phyloP scores from a whole-genome alignment of 2,888 invertebrate genomes.

The Timema cristinae region DNA sequence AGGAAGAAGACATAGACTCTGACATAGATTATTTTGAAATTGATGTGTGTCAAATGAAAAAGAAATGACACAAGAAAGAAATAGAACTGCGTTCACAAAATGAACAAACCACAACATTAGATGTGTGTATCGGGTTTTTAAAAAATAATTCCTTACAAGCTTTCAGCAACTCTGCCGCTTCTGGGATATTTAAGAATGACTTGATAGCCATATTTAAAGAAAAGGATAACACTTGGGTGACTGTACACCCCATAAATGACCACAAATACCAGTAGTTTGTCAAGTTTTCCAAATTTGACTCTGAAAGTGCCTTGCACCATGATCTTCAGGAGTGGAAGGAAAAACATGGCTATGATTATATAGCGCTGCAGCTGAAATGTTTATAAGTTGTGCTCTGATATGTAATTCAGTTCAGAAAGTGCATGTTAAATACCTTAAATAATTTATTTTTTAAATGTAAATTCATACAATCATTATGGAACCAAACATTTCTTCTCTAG shows the following conservation, averaged over 20 bases:
- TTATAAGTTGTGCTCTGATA: too few relatives aligned
- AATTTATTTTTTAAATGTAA: too few relatives aligned
- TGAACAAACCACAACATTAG: conserved; percentile 32
- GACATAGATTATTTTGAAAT: conserved; percentile 29
- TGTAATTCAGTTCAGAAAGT: too few relatives aligned
- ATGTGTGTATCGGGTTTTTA: conserved; percentile 29
- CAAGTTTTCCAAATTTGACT: conserved; percentile 39
- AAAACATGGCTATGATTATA: conserved; percentile 40
- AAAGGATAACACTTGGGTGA: conserved; percentile 37
- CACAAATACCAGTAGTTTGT: conserved; percentile 43
- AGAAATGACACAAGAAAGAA: conserved; percentile 32
- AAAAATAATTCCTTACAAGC: conserved; percentile 38
- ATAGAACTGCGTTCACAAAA: conserved; percentile 29
- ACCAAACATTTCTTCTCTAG: too few relatives aligned
- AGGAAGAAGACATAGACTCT: conserved; percentile 25
- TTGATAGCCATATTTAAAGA: conserved; percentile 40
- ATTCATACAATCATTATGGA: too few relatives aligned
- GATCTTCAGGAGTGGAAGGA: conserved; percentile 38
- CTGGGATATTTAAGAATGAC: conserved; percentile 44
- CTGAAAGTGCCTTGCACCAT: conserved; percentile 33
- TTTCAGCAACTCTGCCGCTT: conserved; percentile 42
- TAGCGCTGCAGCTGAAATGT: conserved; percentile 42
- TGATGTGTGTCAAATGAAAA: conserved; percentile 29
- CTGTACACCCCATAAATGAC: conserved; percentile 42
- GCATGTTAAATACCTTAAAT: too few relatives aligned